phyloP scores from a whole-genome alignment of 2,888 invertebrate genomes.

The Rhopalosiphum nymphaeae region DNA sequence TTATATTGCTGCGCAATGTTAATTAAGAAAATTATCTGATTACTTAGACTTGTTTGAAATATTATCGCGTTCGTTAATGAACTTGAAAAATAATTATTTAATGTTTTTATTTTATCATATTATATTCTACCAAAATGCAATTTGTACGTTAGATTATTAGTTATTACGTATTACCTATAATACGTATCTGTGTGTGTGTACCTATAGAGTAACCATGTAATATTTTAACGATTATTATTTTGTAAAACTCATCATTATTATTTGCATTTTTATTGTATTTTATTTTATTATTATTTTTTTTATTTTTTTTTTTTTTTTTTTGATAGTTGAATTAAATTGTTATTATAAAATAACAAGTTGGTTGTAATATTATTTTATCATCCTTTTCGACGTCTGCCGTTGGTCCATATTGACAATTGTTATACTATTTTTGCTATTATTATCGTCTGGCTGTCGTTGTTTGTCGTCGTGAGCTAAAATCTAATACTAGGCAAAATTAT shows the following conservation, averaged over 20 bases:
- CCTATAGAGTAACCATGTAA: constrained; percentile 25
- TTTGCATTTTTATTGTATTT: neutral
- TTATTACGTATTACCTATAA: neutral
- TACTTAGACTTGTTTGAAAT: neutral
- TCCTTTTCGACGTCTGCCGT: neutral
- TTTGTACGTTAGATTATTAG: neutral
- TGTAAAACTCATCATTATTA: constrained; percentile 21
- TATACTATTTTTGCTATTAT: neutral
- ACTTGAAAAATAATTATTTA: constrained; percentile 20
- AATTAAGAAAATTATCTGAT: constrained; percentile 31
- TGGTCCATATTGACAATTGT: neutral
- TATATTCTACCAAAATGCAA: constrained; percentile 18
- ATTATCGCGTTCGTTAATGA: neutral
- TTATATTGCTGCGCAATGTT: neutral
- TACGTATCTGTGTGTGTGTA: constrained; percentile 9
- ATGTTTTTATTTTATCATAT: constrained; percentile 1
- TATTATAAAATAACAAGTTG: constrained; percentile 28
- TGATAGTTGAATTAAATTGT: constrained; percentile 50
- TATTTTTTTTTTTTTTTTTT: constrained; percentile 4
- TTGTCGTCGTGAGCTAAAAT: neutral
- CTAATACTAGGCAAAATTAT: neutral
- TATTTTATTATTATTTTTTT: neutral
- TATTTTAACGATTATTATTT: constrained; percentile 44
- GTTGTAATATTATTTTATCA: constrained; percentile 4
- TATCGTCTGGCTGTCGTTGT: neutral